A percentile compares a stretch with the other conserved stretches of the same genome.
These are phyloP conservation scores for Drosophila suboccidentalis DNA, from an alignment of 2,888 invertebrate species.

Conservation along the genomic window DNA sequence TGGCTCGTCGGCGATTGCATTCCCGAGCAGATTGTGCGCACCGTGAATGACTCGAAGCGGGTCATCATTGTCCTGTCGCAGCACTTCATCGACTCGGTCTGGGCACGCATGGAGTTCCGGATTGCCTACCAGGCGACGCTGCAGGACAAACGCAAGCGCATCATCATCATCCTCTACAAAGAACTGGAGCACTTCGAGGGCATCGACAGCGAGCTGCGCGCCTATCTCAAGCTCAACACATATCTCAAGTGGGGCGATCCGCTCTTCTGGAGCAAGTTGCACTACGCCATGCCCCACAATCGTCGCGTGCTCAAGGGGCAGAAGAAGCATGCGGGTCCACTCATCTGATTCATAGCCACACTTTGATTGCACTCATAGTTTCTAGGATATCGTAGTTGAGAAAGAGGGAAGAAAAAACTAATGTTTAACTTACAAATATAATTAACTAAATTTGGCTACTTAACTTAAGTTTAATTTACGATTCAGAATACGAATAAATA, in stretches of 20 bases:
- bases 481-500: conserved; percentile 1
- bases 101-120: conserved; percentile 91
- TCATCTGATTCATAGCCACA: conserved; percentile 39
- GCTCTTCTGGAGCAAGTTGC: conserved; percentile 92
- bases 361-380: background rate
- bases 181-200: conserved; percentile 88
- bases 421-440: background rate
- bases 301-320: conserved; percentile 78
- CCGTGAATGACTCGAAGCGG: conserved; percentile 89
- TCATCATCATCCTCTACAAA: conserved; percentile 90
- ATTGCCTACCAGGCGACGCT: conserved; percentile 90
- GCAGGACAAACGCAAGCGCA: conserved; percentile 88
- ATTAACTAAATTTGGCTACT: background rate
- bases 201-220: conserved; percentile 89
- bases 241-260: conserved; percentile 92
- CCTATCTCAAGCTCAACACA: conserved; percentile 90
- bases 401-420: background rate
- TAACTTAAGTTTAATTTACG: background rate
- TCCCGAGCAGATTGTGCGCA: conserved; percentile 89
- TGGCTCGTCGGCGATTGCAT: conserved; percentile 91
- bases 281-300: conserved; percentile 89
- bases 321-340: conserved; percentile 65
- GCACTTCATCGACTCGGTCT: conserved; percentile 90
- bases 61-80: conserved; percentile 89
- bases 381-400: background rate